Evolutionary conservation across 1,140 invertebrate species (phyloP).

Genomic region (Chelonus insularis): DNA sequence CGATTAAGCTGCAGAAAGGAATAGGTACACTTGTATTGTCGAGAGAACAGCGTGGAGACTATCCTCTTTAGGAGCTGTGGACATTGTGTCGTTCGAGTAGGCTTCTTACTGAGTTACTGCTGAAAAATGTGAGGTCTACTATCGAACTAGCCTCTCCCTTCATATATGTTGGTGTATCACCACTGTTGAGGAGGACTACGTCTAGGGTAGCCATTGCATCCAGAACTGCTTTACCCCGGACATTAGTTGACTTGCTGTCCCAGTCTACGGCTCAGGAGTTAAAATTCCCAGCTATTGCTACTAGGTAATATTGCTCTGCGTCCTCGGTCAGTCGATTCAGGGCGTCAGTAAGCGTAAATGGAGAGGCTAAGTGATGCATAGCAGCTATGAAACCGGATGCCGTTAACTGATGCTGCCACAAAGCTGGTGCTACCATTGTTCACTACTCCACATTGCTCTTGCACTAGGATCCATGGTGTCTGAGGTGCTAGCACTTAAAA

Average conservation of each 20-base stretch:
- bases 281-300: slow-evolving; percentile 24
- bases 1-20: background rate
- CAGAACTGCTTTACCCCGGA: slow-evolving; percentile 17
- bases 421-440: background rate
- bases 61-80: background rate
- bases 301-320: slow-evolving; percentile 1
- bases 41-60: background rate
- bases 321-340: slow-evolving; percentile 20
- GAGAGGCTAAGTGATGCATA: slow-evolving; percentile 22
- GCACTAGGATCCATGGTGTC: slow-evolving; percentile 6
- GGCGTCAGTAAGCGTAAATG: background rate
- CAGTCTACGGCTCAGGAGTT: slow-evolving; percentile 20
- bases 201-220: slow-evolving; percentile 25
- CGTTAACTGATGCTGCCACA: slow-evolving; percentile 10
- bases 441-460: slow-evolving; percentile 7
- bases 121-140: slow-evolving; percentile 22
- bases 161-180: slow-evolving; percentile 19
- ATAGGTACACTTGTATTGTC: background rate
- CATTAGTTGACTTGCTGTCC: slow-evolving; percentile 10
- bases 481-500: slow-evolving; percentile 31
- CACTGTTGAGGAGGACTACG: slow-evolving; percentile 24
- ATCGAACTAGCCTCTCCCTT: slow-evolving; percentile 28
- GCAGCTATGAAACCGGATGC: slow-evolving; percentile 29
- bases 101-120: slow-evolving; percentile 2
- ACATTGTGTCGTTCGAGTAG: background rate